phyloP scores from a whole-genome alignment of 2,888 invertebrate species.

The Serripes groenlandicus region DNA sequence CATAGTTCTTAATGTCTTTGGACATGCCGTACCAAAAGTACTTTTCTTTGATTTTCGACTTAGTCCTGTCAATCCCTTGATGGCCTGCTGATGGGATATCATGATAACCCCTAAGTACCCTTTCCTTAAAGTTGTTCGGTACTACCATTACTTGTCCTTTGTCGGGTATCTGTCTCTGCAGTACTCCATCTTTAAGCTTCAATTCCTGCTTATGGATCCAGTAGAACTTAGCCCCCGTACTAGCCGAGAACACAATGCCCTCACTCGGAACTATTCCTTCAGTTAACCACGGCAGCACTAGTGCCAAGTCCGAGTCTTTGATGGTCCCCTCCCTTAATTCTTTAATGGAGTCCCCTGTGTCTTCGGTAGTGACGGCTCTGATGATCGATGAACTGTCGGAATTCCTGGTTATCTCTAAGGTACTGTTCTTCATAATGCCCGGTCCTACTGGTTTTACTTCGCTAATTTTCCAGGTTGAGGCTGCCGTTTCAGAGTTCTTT shows the following conservation, averaged over 20 bases:
- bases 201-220: constrained; percentile 31
- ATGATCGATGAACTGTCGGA: too few relatives aligned
- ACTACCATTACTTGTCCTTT: background rate
- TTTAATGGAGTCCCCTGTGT: too few relatives aligned
- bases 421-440: too few relatives aligned
- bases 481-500: too few relatives aligned
- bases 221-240: constrained; percentile 17
- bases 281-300: too few relatives aligned
- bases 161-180: background rate
- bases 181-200: background rate
- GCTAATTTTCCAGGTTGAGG: too few relatives aligned
- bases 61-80: constrained; percentile 38
- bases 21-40: constrained; percentile 19
- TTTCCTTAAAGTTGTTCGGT: constrained; percentile 3
- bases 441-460: too few relatives aligned
- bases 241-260: constrained; percentile 1
- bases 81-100: constrained; percentile 42
- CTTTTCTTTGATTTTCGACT: constrained; percentile 18
- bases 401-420: too few relatives aligned
- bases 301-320: too few relatives aligned
- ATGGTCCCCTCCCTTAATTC: too few relatives aligned
- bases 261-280: too few relatives aligned
- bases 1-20: constrained; percentile 24
- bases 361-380: too few relatives aligned
- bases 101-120: constrained; percentile 14